phyloP scores from a whole-genome alignment of 1,140 invertebrate genomes.

The Idris sp. region DNA sequence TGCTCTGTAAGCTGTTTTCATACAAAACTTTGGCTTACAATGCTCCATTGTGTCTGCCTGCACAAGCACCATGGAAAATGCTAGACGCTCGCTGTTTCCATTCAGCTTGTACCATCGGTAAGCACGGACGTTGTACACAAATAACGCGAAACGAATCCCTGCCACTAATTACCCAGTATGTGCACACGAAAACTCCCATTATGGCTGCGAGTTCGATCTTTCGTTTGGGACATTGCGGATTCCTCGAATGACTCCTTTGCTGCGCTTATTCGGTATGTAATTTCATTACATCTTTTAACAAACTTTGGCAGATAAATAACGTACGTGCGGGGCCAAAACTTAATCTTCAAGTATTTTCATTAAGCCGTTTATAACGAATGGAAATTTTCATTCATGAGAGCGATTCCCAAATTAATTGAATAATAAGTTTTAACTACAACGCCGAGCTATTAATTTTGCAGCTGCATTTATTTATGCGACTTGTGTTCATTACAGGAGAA shows the following conservation, averaged over 20 bases:
- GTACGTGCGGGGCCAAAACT: constrained; percentile 8
- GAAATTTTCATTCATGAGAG: constrained; percentile 27
- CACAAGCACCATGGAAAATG: constrained; percentile 46
- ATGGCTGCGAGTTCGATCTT: not conserved
- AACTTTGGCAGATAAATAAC: constrained; percentile 48
- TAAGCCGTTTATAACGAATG: constrained; percentile 33
- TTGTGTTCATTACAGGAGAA: constrained; percentile 3
- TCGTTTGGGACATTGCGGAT: no score
- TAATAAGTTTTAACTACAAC: constrained; percentile 44
- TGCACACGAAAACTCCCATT: constrained; percentile 38
- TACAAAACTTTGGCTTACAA: constrained; percentile 67
- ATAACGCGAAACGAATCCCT: constrained; percentile 62
- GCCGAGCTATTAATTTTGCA: constrained; percentile 15
- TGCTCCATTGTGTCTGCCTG: constrained; percentile 61
- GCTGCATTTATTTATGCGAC: constrained; percentile 8
- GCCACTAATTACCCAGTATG: constrained; percentile 62
- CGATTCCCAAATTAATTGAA: constrained; percentile 25
- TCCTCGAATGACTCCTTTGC: constrained; percentile 32
- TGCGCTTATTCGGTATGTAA: constrained; percentile 20
- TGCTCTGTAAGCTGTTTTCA: constrained; percentile 67
- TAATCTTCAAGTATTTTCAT: constrained; percentile 41
- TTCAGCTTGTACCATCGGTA: constrained; percentile 34
- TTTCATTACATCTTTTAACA: constrained; percentile 39
- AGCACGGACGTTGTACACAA: constrained; percentile 53
- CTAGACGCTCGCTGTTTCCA: constrained; percentile 39